Base-by-base conservation (phyloP, 2,113 vertebrate species). In the Oriolus oriolus region DNA sequence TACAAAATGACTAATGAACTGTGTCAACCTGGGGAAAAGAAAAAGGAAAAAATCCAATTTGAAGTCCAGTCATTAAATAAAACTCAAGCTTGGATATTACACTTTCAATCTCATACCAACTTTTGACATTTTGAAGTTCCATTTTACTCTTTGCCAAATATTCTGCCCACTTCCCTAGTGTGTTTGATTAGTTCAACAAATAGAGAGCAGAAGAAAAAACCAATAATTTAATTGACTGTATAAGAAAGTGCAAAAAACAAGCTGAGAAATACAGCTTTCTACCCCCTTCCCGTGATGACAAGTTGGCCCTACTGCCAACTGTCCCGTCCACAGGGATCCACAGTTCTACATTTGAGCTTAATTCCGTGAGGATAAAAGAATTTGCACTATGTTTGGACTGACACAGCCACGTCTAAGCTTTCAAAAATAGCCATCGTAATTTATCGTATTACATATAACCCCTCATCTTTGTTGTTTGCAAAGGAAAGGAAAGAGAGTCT, bases 1-100 rank as follows among this genome's bases (percentile, higher is more conserved):
- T 77, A 70, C 27, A 90, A 69, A 83, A 75, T 93, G 54, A 88
- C 31, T 94, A 85, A 96, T 80, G 66, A 95, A 76, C 31, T 35
- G 35, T 42, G 63, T 85, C 78, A 85, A 50, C 26, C 13, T 19
- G 4, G 6, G 9, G 0, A 0, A 2, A 14, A 37, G 31, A 61
- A 45, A 73, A 71, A 3, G 14, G 4, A n/a, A 37, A 80, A 71
- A 69, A 75, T 86, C 64, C 39, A 64, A 45, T 44, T 27, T 90
- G 47, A 94, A 81, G 42, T 30, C 15, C n/a, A 78, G 16, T 5
- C 44, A 53, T 37, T 42, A 81, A 81, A 60, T 41, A 50, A 26
- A 84, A 78, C 10, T 37, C 68, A 69, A n/a, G 39, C 10, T 83
- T 44, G 33, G 30, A 23, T 56, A 56, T 44, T 63, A 45, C 19